Percentiles rank a stretch among this genome's conserved stretches.
Evolutionary conservation across 1,140 invertebrate genomes (phyloP).

Genomic region (Trichonephila inaurata): DNA sequence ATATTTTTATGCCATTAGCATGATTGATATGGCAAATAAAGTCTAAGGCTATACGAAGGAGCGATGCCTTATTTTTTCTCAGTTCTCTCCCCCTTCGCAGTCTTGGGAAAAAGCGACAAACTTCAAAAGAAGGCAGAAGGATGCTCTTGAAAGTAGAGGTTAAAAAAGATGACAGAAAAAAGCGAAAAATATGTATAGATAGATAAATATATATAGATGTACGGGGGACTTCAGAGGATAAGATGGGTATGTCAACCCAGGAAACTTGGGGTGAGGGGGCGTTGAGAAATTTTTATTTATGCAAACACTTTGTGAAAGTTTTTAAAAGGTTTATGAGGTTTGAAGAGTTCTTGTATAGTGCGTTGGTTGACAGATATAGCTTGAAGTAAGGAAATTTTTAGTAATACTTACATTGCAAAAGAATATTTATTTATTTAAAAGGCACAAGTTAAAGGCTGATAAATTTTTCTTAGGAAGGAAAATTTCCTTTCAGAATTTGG

Average conservation of each 20-base stretch:
- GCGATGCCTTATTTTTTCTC: conserved; percentile 53
- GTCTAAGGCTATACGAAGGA: conserved; percentile 55
- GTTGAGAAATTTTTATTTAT: conserved; percentile 32
- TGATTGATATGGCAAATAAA: conserved; percentile 73
- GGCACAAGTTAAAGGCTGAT: not conserved
- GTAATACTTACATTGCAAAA: not conserved
- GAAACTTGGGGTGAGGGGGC: conserved; percentile 5
- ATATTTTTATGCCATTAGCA: conserved; percentile 73
- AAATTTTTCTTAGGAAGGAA: not conserved
- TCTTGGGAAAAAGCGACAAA: conserved; percentile 60
- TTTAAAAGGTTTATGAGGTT: conserved; percentile 29
- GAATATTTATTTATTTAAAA: conserved; percentile 18
- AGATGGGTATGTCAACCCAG: conserved; percentile 57
- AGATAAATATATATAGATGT: conserved; percentile 40
- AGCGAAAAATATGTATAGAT: conserved; percentile 26
- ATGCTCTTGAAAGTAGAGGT: conserved; percentile 68
- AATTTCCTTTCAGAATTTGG: not conserved
- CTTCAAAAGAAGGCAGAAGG: conserved; percentile 60
- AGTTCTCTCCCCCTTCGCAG: conserved; percentile 12
- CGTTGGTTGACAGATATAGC: not conserved
- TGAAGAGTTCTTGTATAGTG: conserved; percentile 13
- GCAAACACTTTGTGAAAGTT: conserved; percentile 5
- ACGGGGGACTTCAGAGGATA: conserved; percentile 29
- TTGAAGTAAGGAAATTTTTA: not conserved
- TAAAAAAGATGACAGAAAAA: conserved; percentile 48